Percentiles rank a stretch among this genome's conserved stretches.
Conservation (phyloP, 1,140 invertebrate genomes). For the Bombyx mandarina region DNA sequence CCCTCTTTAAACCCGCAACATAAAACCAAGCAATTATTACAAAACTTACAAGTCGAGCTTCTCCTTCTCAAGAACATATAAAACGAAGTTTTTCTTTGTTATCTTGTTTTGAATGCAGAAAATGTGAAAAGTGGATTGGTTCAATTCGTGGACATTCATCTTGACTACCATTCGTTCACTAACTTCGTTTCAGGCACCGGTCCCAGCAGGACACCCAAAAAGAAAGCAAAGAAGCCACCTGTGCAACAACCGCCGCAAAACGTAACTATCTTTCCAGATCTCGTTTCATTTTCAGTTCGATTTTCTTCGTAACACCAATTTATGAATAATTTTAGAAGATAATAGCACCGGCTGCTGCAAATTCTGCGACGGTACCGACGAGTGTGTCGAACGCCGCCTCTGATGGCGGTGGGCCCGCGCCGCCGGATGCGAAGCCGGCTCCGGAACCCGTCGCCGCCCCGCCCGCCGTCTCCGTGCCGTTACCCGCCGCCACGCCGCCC, state of each 20-base stretch:
- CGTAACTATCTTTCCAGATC: slow-evolving; percentile 33
- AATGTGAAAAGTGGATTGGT: no score
- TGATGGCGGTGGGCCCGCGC: slow-evolving; percentile 13
- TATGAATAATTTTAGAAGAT: no score
- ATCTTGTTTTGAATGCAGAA: no score
- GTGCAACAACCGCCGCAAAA: slow-evolving; percentile 37
- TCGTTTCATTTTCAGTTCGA: background rate
- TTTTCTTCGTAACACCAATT: no score
- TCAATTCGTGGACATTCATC: no score
- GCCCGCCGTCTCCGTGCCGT: slow-evolving; percentile 11
- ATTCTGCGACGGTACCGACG: slow-evolving; percentile 14
- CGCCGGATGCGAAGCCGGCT: slow-evolving; percentile 5
- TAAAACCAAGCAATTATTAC: background rate
- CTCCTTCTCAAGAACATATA: slow-evolving; percentile 5
- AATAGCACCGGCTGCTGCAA: background rate
- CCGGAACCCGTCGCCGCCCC: slow-evolving; percentile 4
- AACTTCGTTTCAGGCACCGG: slow-evolving; percentile 40
- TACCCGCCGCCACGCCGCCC: slow-evolving; percentile 21
- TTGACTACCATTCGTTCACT: background rate
- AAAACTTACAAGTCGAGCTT: slow-evolving; percentile 10
- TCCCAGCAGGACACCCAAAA: slow-evolving; percentile 53
- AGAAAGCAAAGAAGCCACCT: slow-evolving; percentile 60
- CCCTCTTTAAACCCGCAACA: slow-evolving; percentile 4
- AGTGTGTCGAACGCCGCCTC: slow-evolving; percentile 16
- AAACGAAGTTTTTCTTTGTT: background rate